phyloP scores from a whole-genome alignment of 2,888 invertebrate genomes.

The Nebria brevicollis region DNA sequence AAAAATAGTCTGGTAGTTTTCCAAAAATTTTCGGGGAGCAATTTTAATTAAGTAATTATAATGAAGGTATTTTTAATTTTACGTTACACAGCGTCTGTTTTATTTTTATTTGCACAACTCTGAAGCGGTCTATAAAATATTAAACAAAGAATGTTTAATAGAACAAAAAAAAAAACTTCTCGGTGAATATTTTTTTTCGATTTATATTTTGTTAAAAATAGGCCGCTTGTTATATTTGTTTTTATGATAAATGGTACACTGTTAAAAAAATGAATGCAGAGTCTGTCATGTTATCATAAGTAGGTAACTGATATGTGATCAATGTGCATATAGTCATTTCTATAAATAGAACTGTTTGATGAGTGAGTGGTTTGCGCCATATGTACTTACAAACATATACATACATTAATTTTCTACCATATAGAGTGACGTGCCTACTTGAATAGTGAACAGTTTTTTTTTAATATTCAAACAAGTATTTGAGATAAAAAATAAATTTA shows the following conservation, averaged over 20 bases:
- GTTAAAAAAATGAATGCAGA: neutral
- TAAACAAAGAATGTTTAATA: neutral
- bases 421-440: slow-evolving; percentile 3
- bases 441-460: neutral
- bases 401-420: slow-evolving; percentile 4
- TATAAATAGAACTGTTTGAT: slow-evolving; percentile 30
- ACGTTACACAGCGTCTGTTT: neutral
- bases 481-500: too few species aligned
- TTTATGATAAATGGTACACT: neutral
- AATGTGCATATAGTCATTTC: slow-evolving; percentile 31
- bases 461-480: neutral
- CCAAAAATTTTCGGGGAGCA: slow-evolving; percentile 11
- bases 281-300: slow-evolving; percentile 2
- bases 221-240: neutral
- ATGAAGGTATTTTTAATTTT: neutral
- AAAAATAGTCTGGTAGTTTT: slow-evolving; percentile 27
- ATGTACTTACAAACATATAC: neutral
- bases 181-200: too few species aligned
- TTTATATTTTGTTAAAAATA: neutral
- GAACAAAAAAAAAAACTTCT: neutral
- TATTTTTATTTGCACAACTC: neutral
- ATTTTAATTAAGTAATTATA: neutral
- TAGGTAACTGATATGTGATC: slow-evolving; percentile 24
- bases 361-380: slow-evolving; percentile 18
- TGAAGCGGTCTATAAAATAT: neutral